Conservation (phyloP, 2,797 vertebrate genomes). For the Lagocephalus sceleratus region DNA sequence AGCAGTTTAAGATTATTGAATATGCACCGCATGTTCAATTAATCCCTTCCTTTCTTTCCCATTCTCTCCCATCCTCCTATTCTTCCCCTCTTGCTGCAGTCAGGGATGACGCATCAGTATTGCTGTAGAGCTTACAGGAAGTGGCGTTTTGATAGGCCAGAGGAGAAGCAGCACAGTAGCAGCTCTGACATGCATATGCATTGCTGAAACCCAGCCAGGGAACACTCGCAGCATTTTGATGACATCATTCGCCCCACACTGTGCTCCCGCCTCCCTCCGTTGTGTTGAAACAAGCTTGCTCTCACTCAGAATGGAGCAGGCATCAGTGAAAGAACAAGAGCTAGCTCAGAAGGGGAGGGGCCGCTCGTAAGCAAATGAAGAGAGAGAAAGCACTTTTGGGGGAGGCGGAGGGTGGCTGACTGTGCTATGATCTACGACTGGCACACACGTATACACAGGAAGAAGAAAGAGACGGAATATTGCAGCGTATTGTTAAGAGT, state of each 20-base stretch:
- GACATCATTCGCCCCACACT: conserved; percentile 70
- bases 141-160: conserved; percentile 66
- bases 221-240: conserved; percentile 80
- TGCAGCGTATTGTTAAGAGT: conserved; percentile 61
- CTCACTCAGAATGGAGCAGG: conserved; percentile 54
- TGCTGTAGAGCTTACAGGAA: conserved; percentile 71
- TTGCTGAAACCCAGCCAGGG: conserved; percentile 71
- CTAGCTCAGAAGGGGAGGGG: conserved; percentile 67
- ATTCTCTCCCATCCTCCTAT: conserved; percentile 35
- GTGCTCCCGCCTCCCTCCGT: conserved; percentile 51
- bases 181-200: conserved; percentile 69
- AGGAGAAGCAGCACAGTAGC: conserved; percentile 63
- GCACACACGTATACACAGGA: conserved; percentile 59
- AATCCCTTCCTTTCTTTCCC: conserved; percentile 20
- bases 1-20: not conserved
- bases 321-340: conserved; percentile 68
- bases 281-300: conserved; percentile 66
- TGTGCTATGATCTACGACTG: conserved; percentile 66
- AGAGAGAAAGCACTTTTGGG: conserved; percentile 56
- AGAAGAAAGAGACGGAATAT: conserved; percentile 68
- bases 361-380: conserved; percentile 61
- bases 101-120: conserved; percentile 77
- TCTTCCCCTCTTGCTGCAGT: conserved; percentile 68
- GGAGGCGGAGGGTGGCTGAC: conserved; percentile 59
- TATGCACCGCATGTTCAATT: not conserved